phyloP scores from a whole-genome alignment of 2,113 vertebrate species.

The Buteo buteo region DNA sequence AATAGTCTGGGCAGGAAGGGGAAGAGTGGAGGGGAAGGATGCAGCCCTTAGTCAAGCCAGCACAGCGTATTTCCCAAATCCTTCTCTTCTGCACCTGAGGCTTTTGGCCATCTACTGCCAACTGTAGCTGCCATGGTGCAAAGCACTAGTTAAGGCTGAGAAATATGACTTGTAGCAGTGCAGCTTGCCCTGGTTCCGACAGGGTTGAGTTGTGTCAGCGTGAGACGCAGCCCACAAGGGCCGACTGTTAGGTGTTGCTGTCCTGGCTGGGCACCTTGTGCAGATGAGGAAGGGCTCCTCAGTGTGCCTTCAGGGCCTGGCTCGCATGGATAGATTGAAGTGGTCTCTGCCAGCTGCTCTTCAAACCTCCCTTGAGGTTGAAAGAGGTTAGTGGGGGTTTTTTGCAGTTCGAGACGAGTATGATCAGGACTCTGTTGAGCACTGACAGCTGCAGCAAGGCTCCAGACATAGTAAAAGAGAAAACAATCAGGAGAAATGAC shows the following conservation, averaged over 20 bases:
- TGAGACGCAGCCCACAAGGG: background rate
- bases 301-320: background rate
- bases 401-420: background rate
- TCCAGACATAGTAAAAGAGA: background rate
- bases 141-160: background rate
- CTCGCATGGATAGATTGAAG: background rate
- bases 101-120: background rate
- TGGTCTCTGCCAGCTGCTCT: background rate
- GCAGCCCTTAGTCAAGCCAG: background rate
- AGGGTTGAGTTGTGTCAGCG: background rate
- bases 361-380: background rate
- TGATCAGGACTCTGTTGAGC: background rate
- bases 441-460: background rate
- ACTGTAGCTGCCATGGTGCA: background rate
- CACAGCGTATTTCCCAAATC: background rate
- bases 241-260: background rate
- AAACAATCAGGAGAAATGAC: background rate
- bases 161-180: rapidly evolving
- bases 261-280: background rate
- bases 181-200: background rate
- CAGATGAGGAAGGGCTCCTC: background rate
- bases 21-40: conserved; percentile 28
- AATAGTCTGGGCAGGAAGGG: conserved; percentile 24
- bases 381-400: background rate
- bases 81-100: conserved; percentile 5